phyloP scores from a whole-genome alignment of 2,113 vertebrate species.

The Passerina amoena region DNA sequence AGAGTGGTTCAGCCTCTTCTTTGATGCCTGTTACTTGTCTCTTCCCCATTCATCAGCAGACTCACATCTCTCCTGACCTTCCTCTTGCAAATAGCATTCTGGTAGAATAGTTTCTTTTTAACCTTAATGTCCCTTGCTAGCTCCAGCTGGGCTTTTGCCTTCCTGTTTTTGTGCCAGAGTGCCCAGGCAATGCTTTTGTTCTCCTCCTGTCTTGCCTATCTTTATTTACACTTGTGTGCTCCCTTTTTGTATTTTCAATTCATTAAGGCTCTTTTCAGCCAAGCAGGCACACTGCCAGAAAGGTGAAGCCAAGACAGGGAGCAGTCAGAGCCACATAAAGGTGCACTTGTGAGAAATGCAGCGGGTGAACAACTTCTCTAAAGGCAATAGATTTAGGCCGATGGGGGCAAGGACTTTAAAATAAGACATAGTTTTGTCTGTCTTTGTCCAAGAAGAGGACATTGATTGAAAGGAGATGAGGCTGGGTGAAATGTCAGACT shows the following conservation, averaged over 20 bases:
- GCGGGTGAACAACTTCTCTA: neutral
- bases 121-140: neutral
- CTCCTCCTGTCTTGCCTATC: neutral
- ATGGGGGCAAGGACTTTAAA: neutral
- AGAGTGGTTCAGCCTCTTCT: neutral
- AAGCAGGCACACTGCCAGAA: neutral
- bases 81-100: neutral
- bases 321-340: neutral
- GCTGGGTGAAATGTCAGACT: neutral
- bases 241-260: slow-evolving; percentile 22
- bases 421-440: neutral
- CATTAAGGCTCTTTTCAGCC: slow-evolving; percentile 18
- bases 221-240: slow-evolving; percentile 25
- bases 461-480: neutral
- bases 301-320: neutral
- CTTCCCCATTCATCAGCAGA: neutral
- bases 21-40: neutral
- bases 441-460: neutral
- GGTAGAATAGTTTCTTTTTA: slow-evolving; percentile 20
- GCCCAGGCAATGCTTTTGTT: slow-evolving; percentile 4
- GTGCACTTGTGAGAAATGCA: neutral
- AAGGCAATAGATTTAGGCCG: neutral
- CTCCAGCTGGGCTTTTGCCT: slow-evolving; percentile 4
- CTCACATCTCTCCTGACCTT: neutral
- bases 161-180: neutral